Evolutionary conservation across 1,140 invertebrate species (phyloP).

Genomic region (Papilio machaon): DNA sequence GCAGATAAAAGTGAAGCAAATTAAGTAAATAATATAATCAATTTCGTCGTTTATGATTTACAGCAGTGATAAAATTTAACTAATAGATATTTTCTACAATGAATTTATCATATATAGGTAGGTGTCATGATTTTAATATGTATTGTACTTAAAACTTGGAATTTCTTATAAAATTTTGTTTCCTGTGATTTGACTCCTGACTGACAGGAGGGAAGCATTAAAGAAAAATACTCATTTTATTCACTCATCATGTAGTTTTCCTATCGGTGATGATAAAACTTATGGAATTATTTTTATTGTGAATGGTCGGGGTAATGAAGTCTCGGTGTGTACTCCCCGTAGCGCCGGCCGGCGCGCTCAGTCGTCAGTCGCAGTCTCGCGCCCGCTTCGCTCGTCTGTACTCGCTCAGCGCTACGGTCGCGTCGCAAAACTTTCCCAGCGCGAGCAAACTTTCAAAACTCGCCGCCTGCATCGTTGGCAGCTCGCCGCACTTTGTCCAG

Average conservation of each 20-base stretch:
- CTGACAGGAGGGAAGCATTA: too few species aligned
- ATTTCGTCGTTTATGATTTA: too few species aligned
- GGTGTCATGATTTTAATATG: too few species aligned
- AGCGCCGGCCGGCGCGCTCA: constrained; percentile 40
- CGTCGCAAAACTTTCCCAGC: constrained; percentile 72
- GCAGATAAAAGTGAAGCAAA: background rate
- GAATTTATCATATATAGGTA: too few species aligned
- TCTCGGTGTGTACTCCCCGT: constrained; percentile 44
- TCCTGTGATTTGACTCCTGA: background rate
- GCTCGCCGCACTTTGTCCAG: constrained; percentile 36
- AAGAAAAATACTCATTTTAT: too few species aligned
- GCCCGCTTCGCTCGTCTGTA: constrained; percentile 44
- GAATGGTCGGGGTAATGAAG: constrained; percentile 1
- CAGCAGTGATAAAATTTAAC: too few species aligned
- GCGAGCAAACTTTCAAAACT: constrained; percentile 53
- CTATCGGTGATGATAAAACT: background rate
- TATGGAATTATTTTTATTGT: background rate
- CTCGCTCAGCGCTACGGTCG: constrained; percentile 49
- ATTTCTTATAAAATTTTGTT: background rate
- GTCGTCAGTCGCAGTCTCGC: constrained; percentile 62
- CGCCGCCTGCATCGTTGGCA: constrained; percentile 42
- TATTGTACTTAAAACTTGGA: background rate
- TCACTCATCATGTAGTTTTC: too few species aligned
- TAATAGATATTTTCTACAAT: too few species aligned
- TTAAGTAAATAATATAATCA: too few species aligned